Conservation (phyloP, 2,113 vertebrate genomes). For the Tamias sibiricus region DNA sequence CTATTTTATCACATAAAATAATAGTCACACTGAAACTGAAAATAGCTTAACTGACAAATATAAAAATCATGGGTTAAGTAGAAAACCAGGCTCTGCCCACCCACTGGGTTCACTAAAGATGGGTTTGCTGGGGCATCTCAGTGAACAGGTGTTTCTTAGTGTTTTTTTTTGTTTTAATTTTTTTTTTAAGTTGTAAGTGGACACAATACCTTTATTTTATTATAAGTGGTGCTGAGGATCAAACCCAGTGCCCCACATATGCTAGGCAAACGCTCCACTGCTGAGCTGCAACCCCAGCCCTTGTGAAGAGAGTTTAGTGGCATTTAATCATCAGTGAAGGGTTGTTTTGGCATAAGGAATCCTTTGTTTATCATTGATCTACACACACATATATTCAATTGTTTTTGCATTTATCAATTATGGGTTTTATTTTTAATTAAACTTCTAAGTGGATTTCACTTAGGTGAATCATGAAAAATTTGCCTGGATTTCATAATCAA, state of each 20-base stretch:
- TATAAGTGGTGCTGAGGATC: no score
- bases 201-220: no score
- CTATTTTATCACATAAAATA: conserved; percentile 35
- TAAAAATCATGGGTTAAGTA: neutral
- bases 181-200: no score
- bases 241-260: no score
- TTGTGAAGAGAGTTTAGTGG: neutral
- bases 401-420: neutral
- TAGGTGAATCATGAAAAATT: neutral
- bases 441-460: neutral
- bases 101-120: neutral
- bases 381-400: neutral
- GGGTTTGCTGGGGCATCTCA: neutral
- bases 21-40: conserved; percentile 16
- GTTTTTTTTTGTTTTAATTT: neutral
- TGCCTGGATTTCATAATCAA: conserved; percentile 30
- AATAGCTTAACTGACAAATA: neutral
- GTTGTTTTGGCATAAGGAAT: neutral
- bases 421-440: conserved; percentile 7
- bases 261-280: no score
- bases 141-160: conserved; percentile 33
- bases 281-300: no score
- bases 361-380: neutral
- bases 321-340: neutral
- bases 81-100: neutral